phyloP scores from a whole-genome alignment of 2,797 vertebrate genomes.

The Lacerta viridis region DNA sequence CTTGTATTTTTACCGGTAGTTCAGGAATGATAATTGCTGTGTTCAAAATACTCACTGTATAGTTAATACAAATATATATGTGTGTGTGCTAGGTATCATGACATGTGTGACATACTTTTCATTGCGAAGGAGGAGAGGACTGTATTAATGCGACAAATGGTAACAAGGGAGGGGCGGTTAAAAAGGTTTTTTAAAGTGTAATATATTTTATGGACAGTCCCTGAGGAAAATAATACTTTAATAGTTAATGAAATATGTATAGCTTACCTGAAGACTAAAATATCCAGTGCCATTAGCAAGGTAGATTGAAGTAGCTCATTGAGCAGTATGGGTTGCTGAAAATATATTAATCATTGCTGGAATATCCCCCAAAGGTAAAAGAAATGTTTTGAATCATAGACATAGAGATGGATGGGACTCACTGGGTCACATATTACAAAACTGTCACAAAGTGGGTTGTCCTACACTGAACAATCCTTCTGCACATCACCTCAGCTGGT shows the following conservation, averaged over 20 bases:
- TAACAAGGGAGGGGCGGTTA: constrained; percentile 20
- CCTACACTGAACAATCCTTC: neutral
- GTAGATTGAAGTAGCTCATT: constrained; percentile 40
- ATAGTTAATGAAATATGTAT: constrained; percentile 44
- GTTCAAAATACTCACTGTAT: neutral
- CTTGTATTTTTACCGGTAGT: neutral
- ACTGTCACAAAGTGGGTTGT: neutral
- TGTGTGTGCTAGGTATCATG: neutral
- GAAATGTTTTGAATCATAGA: constrained; percentile 38
- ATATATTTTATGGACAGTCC: constrained; percentile 37
- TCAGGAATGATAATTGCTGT: neutral
- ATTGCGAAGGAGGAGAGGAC: neutral
- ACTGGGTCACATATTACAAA: constrained; percentile 3
- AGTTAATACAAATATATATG: neutral
- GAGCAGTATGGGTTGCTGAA: constrained; percentile 26
- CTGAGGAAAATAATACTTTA: constrained; percentile 35
- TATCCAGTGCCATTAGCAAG: constrained; percentile 33
- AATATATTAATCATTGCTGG: constrained; percentile 28
- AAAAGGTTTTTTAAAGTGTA: constrained; percentile 35
- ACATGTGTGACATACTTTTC: constrained; percentile 4
- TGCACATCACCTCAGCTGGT: neutral
- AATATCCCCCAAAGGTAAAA: constrained; percentile 33
- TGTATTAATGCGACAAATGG: constrained; percentile 22
- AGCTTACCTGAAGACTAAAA: constrained; percentile 42
- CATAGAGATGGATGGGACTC: constrained; percentile 17